Evolutionary conservation across 2,797 vertebrate genomes (phyloP).

Genomic region (Microctenopoma stevenorrisi): DNA sequence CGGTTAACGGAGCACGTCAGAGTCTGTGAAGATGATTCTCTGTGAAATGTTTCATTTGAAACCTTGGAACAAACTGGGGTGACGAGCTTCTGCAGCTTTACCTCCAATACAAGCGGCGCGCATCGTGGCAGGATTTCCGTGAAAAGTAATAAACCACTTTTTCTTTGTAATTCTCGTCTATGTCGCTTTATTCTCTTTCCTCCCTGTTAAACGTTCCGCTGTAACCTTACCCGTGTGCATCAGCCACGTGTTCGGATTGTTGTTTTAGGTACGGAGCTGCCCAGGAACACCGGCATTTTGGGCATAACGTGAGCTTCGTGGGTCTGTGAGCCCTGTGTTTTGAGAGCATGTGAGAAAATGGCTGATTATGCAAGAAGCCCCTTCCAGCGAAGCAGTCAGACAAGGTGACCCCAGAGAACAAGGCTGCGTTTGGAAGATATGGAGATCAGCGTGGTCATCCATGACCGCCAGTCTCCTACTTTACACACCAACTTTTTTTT

Average conservation of each 20-base stretch:
- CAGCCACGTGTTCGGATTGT: conserved; percentile 11
- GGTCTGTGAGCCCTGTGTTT: conserved; percentile 47
- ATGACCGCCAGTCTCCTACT: conserved; percentile 65
- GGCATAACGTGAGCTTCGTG: conserved; percentile 20
- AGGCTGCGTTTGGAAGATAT: conserved; percentile 82
- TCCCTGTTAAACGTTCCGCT: neutral
- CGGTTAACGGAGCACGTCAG: neutral
- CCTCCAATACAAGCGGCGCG: neutral
- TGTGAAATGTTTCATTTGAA: conserved; percentile 17
- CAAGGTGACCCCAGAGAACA: conserved; percentile 80
- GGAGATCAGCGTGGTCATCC: conserved; percentile 82
- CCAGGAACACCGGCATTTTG: conserved; percentile 28
- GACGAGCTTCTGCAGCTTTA: conserved; percentile 1
- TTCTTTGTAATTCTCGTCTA: conserved; percentile 16
- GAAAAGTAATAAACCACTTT: no score
- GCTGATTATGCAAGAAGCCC: conserved; percentile 72
- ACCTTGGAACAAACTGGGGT: neutral
- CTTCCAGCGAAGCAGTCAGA: conserved; percentile 62
- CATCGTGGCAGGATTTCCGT: conserved; percentile 1
- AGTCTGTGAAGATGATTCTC: neutral
- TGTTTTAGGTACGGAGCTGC: conserved; percentile 50
- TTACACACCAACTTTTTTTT: conserved; percentile 16
- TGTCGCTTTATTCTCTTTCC: conserved; percentile 17
- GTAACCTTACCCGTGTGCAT: conserved; percentile 26
- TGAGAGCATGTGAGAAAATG: conserved; percentile 55